Conservation (phyloP, 2,888 invertebrate genomes). For the Pomacea canaliculata region DNA sequence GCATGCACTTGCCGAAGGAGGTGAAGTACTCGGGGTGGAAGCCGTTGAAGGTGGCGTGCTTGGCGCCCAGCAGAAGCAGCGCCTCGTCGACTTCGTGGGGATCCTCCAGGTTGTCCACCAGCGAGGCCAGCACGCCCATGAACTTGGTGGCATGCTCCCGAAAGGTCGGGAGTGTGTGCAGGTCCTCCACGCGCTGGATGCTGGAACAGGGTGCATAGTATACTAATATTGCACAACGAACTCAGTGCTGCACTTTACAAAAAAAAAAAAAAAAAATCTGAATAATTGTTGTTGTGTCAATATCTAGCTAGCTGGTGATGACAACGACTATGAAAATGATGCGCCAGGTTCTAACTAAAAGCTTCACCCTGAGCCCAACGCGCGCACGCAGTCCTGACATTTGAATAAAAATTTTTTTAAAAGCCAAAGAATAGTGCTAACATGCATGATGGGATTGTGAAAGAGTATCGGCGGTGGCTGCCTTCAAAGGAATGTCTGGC, state of each 20-base stretch:
- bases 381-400: too few relatives aligned
- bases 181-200: slow-evolving; percentile 41
- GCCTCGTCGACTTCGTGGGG: slow-evolving; percentile 44
- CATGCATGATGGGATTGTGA: too few relatives aligned
- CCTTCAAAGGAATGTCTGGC: too few relatives aligned
- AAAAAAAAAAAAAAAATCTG: too few relatives aligned
- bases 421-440: too few relatives aligned
- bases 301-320: too few relatives aligned
- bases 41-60: slow-evolving; percentile 54
- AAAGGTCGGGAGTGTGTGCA: slow-evolving; percentile 38
- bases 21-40: slow-evolving; percentile 55
- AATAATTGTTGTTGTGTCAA: too few relatives aligned
- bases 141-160: slow-evolving; percentile 51
- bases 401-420: too few relatives aligned
- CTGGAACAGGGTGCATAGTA: slow-evolving; percentile 36
- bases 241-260: not conserved
- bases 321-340: too few relatives aligned
- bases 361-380: too few relatives aligned
- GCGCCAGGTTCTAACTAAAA: too few relatives aligned
- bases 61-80: slow-evolving; percentile 58
- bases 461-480: too few relatives aligned
- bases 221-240: not conserved
- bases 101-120: slow-evolving; percentile 52
- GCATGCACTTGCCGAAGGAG: slow-evolving; percentile 52
- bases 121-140: slow-evolving; percentile 50